phyloP scores from a whole-genome alignment of 2,888 invertebrate genomes.

The Lucinisca nassula region DNA sequence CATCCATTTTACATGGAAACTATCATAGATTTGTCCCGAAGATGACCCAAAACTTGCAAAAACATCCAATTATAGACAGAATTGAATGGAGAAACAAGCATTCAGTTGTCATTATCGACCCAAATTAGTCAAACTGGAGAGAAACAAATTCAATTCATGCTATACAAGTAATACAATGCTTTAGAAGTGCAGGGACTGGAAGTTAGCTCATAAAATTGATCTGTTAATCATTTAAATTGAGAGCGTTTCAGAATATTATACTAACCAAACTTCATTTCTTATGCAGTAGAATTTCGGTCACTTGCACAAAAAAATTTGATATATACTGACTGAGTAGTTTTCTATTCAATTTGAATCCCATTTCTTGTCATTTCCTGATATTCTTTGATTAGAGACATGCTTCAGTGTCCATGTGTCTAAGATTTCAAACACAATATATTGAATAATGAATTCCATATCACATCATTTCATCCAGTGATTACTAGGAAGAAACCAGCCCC shows the following conservation, averaged over 20 bases:
- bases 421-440: neutral
- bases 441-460: slow-evolving; percentile 16
- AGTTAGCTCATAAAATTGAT: neutral
- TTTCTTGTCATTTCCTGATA: neutral
- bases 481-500: neutral
- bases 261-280: neutral
- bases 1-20: neutral
- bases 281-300: neutral
- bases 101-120: neutral
- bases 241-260: neutral
- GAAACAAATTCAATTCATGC: neutral
- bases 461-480: neutral
- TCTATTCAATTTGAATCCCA: neutral
- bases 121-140: neutral
- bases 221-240: neutral
- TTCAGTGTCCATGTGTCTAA: neutral
- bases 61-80: slow-evolving; percentile 3
- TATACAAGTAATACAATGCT: neutral
- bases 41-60: slow-evolving; percentile 8
- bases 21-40: slow-evolving; percentile 8
- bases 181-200: neutral
- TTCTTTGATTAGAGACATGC: slow-evolving; percentile 2
- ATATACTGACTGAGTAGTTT: neutral
- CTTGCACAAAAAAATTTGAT: neutral
- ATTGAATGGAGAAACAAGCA: neutral